phyloP scores from a whole-genome alignment of 2,888 invertebrate species.

The Perizoma flavofasciatum region DNA sequence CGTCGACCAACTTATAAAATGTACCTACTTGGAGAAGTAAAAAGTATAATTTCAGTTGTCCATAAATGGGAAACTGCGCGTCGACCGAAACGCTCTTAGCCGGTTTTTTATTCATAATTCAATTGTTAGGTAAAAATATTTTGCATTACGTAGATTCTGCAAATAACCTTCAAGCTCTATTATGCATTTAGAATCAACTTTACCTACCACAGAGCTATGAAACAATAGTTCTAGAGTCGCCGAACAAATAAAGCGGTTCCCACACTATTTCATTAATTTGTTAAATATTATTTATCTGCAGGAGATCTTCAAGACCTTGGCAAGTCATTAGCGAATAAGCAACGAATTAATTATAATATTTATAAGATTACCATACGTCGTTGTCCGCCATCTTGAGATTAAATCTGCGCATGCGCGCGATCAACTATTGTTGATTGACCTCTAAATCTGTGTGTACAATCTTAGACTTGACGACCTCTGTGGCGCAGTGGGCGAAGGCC shows the following conservation, averaged over 20 bases:
- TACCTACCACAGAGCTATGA: slow-evolving; percentile 14
- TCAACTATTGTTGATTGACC: slow-evolving; percentile 30
- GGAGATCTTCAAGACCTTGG: slow-evolving; percentile 38
- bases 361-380: slow-evolving; percentile 36
- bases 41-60: no score
- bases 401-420: slow-evolving; percentile 32
- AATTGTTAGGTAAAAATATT: no score
- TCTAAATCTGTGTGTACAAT: slow-evolving; percentile 3
- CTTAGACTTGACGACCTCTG: no score
- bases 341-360: slow-evolving; percentile 35
- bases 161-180: slow-evolving; percentile 20
- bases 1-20: no score
- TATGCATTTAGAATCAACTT: slow-evolving; percentile 17
- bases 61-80: no score
- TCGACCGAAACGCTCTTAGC: no score
- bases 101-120: no score
- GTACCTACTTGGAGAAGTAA: no score
- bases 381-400: slow-evolving; percentile 39
- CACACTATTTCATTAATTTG: slow-evolving; percentile 39
- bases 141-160: no score
- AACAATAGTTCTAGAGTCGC: slow-evolving; percentile 33
- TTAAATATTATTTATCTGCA: slow-evolving; percentile 25
- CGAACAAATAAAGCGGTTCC: slow-evolving; percentile 40
- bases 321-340: slow-evolving; percentile 37
- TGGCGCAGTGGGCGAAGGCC: no score